Percentiles rank a stretch among this genome's conserved stretches.
Evolutionary conservation across 2,888 invertebrate genomes (phyloP).

Genomic region (Leptinotarsa haldemani): DNA sequence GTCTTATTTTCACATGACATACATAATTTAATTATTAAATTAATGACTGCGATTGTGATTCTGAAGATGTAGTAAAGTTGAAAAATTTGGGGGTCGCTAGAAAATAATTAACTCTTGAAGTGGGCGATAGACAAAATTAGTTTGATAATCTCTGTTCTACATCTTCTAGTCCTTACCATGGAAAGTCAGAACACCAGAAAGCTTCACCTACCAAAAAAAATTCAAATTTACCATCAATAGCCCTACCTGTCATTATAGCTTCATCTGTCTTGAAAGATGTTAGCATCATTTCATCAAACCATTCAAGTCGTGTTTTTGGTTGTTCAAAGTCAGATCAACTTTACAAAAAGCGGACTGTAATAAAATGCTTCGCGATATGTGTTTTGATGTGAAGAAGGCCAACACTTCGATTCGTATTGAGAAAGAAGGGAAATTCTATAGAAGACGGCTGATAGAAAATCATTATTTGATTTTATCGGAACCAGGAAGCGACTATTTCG

Average conservation of each 20-base stretch:
- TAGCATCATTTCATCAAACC: constrained; percentile 26
- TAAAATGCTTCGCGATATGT: not conserved
- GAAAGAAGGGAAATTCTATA: not conserved
- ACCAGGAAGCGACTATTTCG: not conserved
- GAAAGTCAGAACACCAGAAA: not conserved
- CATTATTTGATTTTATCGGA: not conserved
- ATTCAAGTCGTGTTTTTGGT: not conserved
- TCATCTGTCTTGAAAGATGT: constrained; percentile 29
- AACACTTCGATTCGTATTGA: not conserved
- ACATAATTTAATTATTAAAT: too few species aligned
- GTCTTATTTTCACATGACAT: too few species aligned
- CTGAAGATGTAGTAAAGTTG: too few species aligned
- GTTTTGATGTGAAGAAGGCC: not conserved
- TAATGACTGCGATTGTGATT: too few species aligned
- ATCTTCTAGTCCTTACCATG: too few species aligned
- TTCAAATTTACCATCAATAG: not conserved
- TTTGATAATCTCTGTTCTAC: too few species aligned
- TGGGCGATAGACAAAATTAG: too few species aligned
- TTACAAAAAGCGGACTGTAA: not conserved
- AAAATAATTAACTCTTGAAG: too few species aligned
- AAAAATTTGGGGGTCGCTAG: too few species aligned
- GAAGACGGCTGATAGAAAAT: not conserved
- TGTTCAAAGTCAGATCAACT: not conserved
- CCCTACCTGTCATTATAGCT: constrained; percentile 30
- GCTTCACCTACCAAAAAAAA: not conserved